Evolutionary conservation across 2,797 vertebrate genomes (phyloP), one percentile per base, ranked within the genome.

Genomic region (Xenops minutus): DNA sequence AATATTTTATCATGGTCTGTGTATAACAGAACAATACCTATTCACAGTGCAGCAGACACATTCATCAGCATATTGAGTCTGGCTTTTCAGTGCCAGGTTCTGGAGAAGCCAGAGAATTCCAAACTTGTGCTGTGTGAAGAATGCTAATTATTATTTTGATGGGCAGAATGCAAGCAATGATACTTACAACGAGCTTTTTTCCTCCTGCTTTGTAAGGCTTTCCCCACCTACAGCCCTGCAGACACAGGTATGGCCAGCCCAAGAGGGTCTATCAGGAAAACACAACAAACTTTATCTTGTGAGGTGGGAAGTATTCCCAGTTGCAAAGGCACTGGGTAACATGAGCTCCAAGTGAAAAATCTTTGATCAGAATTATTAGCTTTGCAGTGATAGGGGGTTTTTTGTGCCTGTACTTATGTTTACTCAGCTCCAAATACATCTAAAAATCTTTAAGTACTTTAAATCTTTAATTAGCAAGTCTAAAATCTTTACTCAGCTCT

Each of bases 211-310:
- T 37, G 6, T 30, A 8, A 39, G 21, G 6, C 5, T 11, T 46
- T 55, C 6, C 39, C 14, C 3, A 1, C 14, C 13, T 14, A 5
- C 34, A 54, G 5, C 34, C 56, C 49, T n/a, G 18, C 10, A 79
- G n/a, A 18, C 6, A n/a, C 6, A 9, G 0, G 0, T 16, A 12
- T 36, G 82, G 24, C n/a, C 43, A 71, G 4, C 21, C 17, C 21
- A 8, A 17, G 14, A 48, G 12, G 3, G 2, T 44, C 22, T 69
- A 4, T 49, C 23, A 29, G 56, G n/a, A 51, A 37, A 80, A 69
- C 3, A 3, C 1, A 54, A 7, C 10, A 3, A 61, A 6, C 10
- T 51, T 48, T 17, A 18, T 39, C 26, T 23, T 37, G 36, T 59
- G 13, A 44, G 54, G 12, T 62, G 51, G 22, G 14, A 66, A 51